phyloP scores from a whole-genome alignment of 2,888 invertebrate species.

The Ptilodon capucinus region DNA sequence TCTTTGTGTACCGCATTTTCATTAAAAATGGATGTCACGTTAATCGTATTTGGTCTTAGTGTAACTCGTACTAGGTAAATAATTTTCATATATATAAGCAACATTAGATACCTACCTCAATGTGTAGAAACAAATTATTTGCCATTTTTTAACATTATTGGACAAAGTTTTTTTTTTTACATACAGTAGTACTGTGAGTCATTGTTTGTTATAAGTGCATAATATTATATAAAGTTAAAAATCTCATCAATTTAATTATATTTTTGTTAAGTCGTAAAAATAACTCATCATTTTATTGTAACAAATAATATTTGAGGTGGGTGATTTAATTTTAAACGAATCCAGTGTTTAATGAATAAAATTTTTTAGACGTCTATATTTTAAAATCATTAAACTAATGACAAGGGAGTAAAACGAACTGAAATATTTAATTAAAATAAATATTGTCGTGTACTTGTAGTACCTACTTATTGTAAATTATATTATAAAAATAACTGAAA shows the following conservation, averaged over 20 bases:
- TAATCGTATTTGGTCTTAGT: constrained; percentile 29
- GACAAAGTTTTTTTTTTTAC: no score
- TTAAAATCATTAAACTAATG: constrained; percentile 59
- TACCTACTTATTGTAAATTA: constrained; percentile 43
- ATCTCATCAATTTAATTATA: no score
- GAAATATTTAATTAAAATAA: constrained; percentile 65
- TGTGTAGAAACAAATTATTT: no score
- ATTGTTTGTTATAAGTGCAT: no score
- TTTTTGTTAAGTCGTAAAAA: no score
- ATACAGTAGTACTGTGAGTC: no score
- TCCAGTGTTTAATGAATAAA: constrained; percentile 28
- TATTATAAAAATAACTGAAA: constrained; percentile 26
- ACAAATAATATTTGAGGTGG: constrained; percentile 36
- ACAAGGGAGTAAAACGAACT: constrained; percentile 77
- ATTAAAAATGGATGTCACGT: constrained; percentile 11
- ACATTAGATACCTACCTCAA: constrained; percentile 28
- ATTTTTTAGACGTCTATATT: constrained; percentile 53
- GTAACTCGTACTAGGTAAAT: constrained; percentile 23
- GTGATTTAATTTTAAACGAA: constrained; percentile 28
- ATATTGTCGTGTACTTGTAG: constrained; percentile 60
- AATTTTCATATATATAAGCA: constrained; percentile 15
- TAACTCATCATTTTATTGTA: no score
- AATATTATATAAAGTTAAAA: no score
- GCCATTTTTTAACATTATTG: no score
- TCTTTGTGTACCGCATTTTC: constrained; percentile 24